These are phyloP conservation scores for Eufriesea mexicana DNA, from an alignment of 1,140 invertebrate genomes.

Conservation along the genomic window DNA sequence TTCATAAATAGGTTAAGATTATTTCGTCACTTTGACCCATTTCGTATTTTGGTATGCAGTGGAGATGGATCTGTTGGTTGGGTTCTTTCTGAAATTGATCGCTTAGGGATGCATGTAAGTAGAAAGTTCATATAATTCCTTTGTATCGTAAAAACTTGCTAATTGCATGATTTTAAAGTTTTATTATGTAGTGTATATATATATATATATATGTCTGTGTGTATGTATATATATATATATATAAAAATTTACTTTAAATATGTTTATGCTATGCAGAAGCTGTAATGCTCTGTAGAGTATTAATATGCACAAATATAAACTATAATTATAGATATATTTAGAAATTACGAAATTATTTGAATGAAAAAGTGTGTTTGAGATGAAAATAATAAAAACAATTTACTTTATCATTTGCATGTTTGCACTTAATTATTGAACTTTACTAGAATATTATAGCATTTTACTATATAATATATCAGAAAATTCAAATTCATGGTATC, in stretches of 20 bases:
- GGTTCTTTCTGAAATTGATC: conserved; percentile 96
- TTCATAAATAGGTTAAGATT: conserved; percentile 86
- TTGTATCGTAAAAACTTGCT: conserved; percentile 11
- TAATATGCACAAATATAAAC: conserved; percentile 19
- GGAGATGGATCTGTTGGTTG: conserved; percentile 97
- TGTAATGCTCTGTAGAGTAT: conserved; percentile 28
- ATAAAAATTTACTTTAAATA: conserved; percentile 28
- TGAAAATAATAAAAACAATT: background rate
- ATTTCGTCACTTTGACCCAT: conserved; percentile 95
- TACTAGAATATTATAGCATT: conserved; percentile 25
- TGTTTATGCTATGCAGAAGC: conserved; percentile 22
- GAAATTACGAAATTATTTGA: background rate
- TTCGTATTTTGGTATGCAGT: conserved; percentile 95
- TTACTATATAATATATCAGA: background rate
- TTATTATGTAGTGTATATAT: conserved; percentile 37
- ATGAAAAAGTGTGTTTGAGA: background rate
- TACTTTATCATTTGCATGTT: conserved; percentile 28
- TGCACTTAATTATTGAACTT: conserved; percentile 16
- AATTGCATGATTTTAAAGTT: conserved; percentile 44
- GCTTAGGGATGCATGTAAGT: conserved; percentile 94
- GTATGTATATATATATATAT: background rate
- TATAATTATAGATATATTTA: conserved; percentile 12
- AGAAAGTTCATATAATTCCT: conserved; percentile 7
- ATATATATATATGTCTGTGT: background rate
- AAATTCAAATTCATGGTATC: background rate